phyloP scores from a whole-genome alignment of 2,797 vertebrate species.

The Rhinatrema bivittatum region DNA sequence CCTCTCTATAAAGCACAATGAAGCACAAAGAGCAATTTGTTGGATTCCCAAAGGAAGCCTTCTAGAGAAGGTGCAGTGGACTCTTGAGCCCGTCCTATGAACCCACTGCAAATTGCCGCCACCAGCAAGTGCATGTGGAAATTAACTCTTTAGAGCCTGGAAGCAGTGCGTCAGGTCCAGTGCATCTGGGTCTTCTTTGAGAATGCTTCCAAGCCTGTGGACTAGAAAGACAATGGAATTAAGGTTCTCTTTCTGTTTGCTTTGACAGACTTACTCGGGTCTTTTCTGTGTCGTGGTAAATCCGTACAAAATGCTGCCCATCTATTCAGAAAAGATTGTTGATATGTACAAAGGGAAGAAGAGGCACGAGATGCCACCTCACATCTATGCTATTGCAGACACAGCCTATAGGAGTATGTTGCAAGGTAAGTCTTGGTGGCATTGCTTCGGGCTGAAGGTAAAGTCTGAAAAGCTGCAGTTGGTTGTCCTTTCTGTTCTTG shows the following conservation, averaged over 20 bases:
- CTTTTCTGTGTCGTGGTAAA: slow-evolving; percentile 96
- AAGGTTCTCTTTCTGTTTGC: not conserved
- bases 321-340: slow-evolving; percentile 95
- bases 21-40: no score
- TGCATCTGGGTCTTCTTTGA: fast-evolving
- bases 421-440: slow-evolving; percentile 72
- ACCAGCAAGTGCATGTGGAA: no score
- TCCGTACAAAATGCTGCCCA: slow-evolving; percentile 92
- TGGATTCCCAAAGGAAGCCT: no score
- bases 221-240: fast-evolving
- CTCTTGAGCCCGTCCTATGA: no score
- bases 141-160: no score
- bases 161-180: not conserved
- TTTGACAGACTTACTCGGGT: slow-evolving; percentile 85
- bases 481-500: no score
- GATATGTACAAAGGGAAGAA: slow-evolving; percentile 99
- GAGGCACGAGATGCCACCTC: slow-evolving; percentile 90
- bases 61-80: no score
- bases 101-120: no score
- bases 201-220: not conserved
- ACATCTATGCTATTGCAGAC: slow-evolving; percentile 91
- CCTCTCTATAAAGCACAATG: no score
- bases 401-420: slow-evolving; percentile 97
- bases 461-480: no score
- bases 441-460: not conserved